Evolutionary conservation across 2,888 invertebrate species (phyloP), one percentile per base, ranked within the genome.

Genomic region (Toxonevra muliebris): DNA sequence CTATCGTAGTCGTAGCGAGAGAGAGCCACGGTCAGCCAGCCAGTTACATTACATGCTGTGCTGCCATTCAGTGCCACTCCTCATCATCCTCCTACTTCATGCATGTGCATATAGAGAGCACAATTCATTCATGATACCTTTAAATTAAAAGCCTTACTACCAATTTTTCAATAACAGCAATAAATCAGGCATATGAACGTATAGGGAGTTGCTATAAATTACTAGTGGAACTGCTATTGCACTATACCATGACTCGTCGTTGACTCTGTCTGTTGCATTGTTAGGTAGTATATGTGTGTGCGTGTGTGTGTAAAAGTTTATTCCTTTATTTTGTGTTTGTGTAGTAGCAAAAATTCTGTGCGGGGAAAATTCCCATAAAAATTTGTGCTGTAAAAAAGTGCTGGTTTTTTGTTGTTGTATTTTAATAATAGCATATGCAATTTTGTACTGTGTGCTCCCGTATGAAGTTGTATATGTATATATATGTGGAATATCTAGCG

Each of bases 81-180:
- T 30, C 30, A 30, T 30, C 30, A 30, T 30, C 30, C 30, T 7
- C 30, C 30, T 30, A 2, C 30, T 41, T 40, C 20, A 62, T 48
- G 42, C 30, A 50, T 50, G 53, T 19, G 17, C 53, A 40, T 41
- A 9, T n/a, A n/a, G n/a, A n/a, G n/a, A n/a, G n/a, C n/a, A n/a
- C n/a, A n/a, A n/a, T n/a, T 30, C 30, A 57, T 55, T 20, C 43
- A 50, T 7, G 30, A 30, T 15, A 53, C 55, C 69, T 76, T 76
- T 77, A 80, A 80, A 80, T 80, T 80, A 80, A 80, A 80, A 80
- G 80, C 74, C 73, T 74, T 76, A 76, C 74, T 76, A 79, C 75
- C 79, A 80, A 81, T 80, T 82, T 83, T 82, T 83, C 82, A 83
- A 82, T 82, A 82, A 82, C 82, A 80, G 76, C 78, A 75, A 83